Evolutionary conservation across 2,888 invertebrate species (phyloP).

Genomic region (Galerucella calmariensis): DNA sequence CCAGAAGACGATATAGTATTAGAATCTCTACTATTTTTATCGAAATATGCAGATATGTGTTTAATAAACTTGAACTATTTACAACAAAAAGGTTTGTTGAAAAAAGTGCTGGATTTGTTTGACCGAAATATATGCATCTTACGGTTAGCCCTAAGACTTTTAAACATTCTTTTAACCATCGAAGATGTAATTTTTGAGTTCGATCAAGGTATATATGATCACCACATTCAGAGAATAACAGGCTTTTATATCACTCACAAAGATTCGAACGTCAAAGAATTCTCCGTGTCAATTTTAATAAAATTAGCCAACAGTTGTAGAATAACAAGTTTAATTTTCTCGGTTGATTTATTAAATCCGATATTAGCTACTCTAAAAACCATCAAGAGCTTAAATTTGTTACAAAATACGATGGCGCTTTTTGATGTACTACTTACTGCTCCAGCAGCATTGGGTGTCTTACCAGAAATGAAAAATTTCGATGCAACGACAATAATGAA

Average conservation of each 20-base stretch:
- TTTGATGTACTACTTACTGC: constrained; percentile 50
- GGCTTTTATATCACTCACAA: constrained; percentile 51
- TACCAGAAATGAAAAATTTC: constrained; percentile 50
- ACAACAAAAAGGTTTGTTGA: constrained; percentile 50
- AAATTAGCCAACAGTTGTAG: constrained; percentile 49
- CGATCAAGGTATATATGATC: constrained; percentile 53
- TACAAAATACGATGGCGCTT: constrained; percentile 49
- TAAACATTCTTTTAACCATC: constrained; percentile 49
- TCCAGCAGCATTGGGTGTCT: constrained; percentile 47
- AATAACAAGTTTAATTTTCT: constrained; percentile 50
- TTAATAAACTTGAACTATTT: constrained; percentile 51
- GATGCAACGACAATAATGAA: constrained; percentile 47
- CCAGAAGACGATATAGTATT: constrained; percentile 53
- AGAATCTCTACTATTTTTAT: constrained; percentile 55
- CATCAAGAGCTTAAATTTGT: constrained; percentile 45
- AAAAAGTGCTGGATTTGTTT: constrained; percentile 50
- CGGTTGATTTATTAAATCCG: constrained; percentile 50
- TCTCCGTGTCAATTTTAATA: constrained; percentile 51
- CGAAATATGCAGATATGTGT: constrained; percentile 55
- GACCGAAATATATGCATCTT: constrained; percentile 55
- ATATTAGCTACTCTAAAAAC: constrained; percentile 51
- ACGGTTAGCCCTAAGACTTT: constrained; percentile 51
- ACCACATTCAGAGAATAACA: constrained; percentile 51
- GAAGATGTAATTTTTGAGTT: constrained; percentile 52
- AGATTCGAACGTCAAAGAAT: constrained; percentile 51